These are phyloP conservation scores for Nebria salina DNA, from an alignment of 2,888 invertebrate genomes.

Conservation along the genomic window DNA sequence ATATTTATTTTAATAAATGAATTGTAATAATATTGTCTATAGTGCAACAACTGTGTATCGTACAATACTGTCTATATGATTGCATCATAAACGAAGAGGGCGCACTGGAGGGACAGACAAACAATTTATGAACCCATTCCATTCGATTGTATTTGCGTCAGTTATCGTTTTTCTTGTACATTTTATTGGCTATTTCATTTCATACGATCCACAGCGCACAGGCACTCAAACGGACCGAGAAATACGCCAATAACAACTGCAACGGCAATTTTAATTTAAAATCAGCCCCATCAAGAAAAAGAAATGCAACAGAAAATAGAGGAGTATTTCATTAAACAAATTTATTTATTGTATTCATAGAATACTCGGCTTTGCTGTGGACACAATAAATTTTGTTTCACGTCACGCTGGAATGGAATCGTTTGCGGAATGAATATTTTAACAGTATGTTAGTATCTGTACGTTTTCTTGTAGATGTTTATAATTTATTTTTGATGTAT, in stretches of 20 bases:
- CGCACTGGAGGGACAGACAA: neutral
- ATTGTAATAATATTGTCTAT: too few species aligned
- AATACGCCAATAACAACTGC: neutral
- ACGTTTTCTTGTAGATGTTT: neutral
- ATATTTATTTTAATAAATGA: too few species aligned
- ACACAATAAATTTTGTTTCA: neutral
- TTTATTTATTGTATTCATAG: neutral
- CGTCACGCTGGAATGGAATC: neutral
- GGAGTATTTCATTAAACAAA: neutral
- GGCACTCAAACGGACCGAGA: neutral
- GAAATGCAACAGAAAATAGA: neutral
- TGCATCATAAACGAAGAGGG: neutral
- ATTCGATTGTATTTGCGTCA: neutral
- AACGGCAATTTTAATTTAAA: neutral
- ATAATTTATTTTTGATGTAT: neutral
- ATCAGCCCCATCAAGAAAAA: neutral
- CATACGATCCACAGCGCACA: neutral
- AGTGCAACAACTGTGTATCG: too few species aligned
- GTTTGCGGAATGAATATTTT: neutral
- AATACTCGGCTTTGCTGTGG: neutral
- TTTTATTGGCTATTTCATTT: neutral
- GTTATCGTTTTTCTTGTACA: neutral
- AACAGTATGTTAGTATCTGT: neutral
- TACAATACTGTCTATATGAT: neutral
- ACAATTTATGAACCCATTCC: neutral